Evolutionary conservation across 2,113 vertebrate species (phyloP).

Genomic region (Natator depressus): DNA sequence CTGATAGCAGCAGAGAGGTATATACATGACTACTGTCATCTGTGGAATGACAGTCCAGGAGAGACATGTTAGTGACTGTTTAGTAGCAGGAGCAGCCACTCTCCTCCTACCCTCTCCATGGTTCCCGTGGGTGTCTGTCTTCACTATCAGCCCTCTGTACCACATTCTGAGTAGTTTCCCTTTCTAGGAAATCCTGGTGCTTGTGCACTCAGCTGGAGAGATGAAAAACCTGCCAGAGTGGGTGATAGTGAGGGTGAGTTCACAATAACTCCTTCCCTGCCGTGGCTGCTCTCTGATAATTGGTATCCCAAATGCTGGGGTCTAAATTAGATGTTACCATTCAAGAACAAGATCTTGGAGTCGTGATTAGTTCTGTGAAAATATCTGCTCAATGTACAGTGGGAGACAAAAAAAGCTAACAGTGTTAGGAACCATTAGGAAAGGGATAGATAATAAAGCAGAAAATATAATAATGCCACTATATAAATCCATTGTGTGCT

Average conservation of each 20-base stretch:
- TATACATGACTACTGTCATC: neutral
- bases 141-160: too few species aligned
- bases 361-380: too few species aligned
- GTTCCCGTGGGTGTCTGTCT: neutral
- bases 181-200: too few species aligned
- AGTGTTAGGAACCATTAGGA: neutral
- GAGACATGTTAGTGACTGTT: neutral
- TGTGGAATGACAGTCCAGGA: neutral
- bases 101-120: neutral
- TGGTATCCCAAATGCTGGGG: too few species aligned
- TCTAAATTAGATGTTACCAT: too few species aligned
- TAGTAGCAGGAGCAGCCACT: neutral
- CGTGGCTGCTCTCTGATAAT: too few species aligned
- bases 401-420: neutral
- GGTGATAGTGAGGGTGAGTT: too few species aligned
- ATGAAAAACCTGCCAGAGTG: too few species aligned
- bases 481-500: neutral
- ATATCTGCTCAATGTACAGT: neutral
- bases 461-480: neutral
- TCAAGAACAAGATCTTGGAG: too few species aligned
- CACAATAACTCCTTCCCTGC: too few species aligned
- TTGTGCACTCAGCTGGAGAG: too few species aligned
- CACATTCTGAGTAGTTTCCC: too few species aligned
- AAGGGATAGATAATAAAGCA: neutral
- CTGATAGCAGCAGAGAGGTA: neutral